Base-by-base conservation (phyloP, 2,113 vertebrate species). In the Aix galericulata region DNA sequence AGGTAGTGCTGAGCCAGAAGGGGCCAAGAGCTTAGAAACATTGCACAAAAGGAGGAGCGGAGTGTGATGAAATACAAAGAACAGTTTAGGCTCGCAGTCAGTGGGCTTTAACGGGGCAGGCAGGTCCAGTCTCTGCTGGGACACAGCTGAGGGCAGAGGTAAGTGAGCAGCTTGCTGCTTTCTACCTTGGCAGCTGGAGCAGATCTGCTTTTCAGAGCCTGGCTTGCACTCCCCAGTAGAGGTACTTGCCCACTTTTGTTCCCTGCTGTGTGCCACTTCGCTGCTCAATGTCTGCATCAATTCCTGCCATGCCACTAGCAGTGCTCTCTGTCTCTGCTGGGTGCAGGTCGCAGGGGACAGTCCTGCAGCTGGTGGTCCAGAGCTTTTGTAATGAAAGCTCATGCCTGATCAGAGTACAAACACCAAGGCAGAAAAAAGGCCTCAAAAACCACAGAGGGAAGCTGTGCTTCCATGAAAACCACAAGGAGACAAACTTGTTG, bases 31-130 rank as follows among this genome's bases (percentile, higher is more conserved):
- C 53, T 69, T n/a, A 42, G 63, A 44, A 40, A 87, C 73, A 69
- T 1, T 36, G 78, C 69, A 50, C 40, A 60, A 56, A 13, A 58
- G 36, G 29, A 50, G 36, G 56, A 88, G 17, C 22, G 40, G n/a
- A 66, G 20, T 40, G n/a, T 17, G 17, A 31, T 12, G 17, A 79
- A 63, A 26, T 22, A 31, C 15, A 22, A 63, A 38, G 15, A 29
- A 31, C 11, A 87, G 60, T 64, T 36, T n/a, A 44, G 69, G 59
- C 3, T 2, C 7, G 60, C 50, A 77, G 64, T 26, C 0, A 0
- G 56, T 1, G 1, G 10, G 23, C 16, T 8, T 59, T 34, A 52
- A 25, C 23, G 16, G n/a, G 36, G 38, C 50, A 13, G 50, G 50
- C 50, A 52, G 50, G 50, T 22, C 1, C 0, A 50, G 42, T 46